Evolutionary conservation across 2,797 vertebrate species (phyloP), one percentile per base, ranked within the genome.

Genomic region (Tenualosa ilisha): DNA sequence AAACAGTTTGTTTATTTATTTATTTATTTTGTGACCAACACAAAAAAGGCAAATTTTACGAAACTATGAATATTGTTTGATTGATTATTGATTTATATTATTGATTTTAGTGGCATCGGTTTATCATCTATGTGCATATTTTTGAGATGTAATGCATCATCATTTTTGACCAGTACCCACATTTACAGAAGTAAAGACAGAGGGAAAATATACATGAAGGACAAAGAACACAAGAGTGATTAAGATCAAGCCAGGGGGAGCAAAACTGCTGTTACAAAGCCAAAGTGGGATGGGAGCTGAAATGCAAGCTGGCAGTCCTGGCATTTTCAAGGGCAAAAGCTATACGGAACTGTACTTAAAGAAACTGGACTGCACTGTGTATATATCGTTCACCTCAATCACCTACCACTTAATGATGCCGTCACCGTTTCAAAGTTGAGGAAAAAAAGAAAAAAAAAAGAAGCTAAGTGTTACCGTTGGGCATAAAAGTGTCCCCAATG

Each of bases 401-500:
- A 83, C 83, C 53, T 46, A 50, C 50, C 68, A 0, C 24, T 75
- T 56, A 61, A 86, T 84, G 93, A 94, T 92, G 93, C 93, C 92
- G 92, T 93, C 94, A 93, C 93, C 92, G 94, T 43, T 40, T 75
- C 31, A 31, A 72, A 72, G 93, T 86, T 86, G 63, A 51, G 50
- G 12, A 51, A 86, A 94, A 92, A 94, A 56, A 5, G 46, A 49
- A 49, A 49, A 49, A 24, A 61, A 61, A n/a, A 63, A 95, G 83
- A 89, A 94, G 93, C 91, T 94, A 93, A 95, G 94, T 91, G 90
- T 91, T 92, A 90, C 93, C 90, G 92, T 92, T 92, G 93, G 91
- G 89, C 94, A 93, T 93, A 92, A 93, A 94, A 94, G 93, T 82
- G 93, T 93, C 92, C 92, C 93, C 93, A 93, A 94, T 93, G 94